A percentile compares a stretch with the other conserved stretches of the same genome.
Conservation (phyloP, 1,140 invertebrate genomes). For the Drosophila micromelanica region DNA sequence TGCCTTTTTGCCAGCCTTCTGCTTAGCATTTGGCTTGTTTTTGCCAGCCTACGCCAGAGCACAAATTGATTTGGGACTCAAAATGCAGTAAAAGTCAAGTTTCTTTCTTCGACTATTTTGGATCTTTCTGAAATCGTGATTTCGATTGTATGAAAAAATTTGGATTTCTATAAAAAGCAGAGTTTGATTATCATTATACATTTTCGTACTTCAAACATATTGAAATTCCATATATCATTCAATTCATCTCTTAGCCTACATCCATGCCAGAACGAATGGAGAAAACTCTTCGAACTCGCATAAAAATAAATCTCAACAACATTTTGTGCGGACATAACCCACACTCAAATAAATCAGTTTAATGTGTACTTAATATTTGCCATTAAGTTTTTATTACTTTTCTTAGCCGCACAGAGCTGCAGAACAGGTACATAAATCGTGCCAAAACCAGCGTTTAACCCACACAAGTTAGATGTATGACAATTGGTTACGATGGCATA, state of each 20-base stretch:
- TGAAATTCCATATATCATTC: conserved; percentile 12
- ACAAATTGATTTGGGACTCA: conserved; percentile 23
- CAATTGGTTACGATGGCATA: conserved; percentile 34
- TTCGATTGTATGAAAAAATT: background rate
- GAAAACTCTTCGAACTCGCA: conserved; percentile 50
- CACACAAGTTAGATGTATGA: conserved; percentile 38
- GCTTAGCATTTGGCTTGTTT: background rate
- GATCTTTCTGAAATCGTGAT: background rate
- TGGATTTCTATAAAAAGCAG: too few species aligned
- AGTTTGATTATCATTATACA: too few species aligned
- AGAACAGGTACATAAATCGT: conserved; percentile 60
- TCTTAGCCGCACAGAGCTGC: conserved; percentile 8
- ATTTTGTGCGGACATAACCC: conserved; percentile 11
- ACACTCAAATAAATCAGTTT: conserved; percentile 66
- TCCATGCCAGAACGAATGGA: background rate
- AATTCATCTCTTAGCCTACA: background rate
- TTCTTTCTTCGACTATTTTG: background rate
- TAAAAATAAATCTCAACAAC: conserved; percentile 64
- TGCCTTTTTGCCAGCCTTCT: conserved; percentile 17
- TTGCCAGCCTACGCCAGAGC: background rate
- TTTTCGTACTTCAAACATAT: background rate
- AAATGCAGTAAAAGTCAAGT: conserved; percentile 30
- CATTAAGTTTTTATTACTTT: conserved; percentile 75
- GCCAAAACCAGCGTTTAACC: conserved; percentile 34
- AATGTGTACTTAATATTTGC: conserved; percentile 74